Base-by-base conservation (phyloP, 1,140 invertebrate genomes). In the Brachionus calyciflorus region DNA sequence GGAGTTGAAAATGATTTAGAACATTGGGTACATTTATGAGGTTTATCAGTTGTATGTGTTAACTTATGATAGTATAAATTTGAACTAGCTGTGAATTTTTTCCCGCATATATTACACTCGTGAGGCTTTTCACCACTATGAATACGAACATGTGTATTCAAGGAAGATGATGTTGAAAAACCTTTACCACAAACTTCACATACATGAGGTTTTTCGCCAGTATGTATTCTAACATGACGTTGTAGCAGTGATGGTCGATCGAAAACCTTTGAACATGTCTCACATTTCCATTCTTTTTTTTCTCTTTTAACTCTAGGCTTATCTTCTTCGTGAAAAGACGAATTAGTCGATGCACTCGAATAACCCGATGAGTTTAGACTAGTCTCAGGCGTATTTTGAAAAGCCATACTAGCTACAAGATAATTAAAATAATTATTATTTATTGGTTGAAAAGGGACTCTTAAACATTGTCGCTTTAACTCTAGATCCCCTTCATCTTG, bases 31-130 rank as follows among this genome's bases (percentile, higher is more conserved):
- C 76, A 77, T 53, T 68, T 68, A 30, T 77, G 55, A 10, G 53
- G 76, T 21, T 77, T 63, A 12, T 55, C 76, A 17, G 21, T 77
- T 7, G 60, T 77, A 84, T 97, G 94, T 78, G 94, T 97, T 93
- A 97, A 96, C 80, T 93, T 89, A 88, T 98, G 95, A 84, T 97
- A 97, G 85, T 97, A 97, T 6, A 98, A 89, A 86, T 97, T 97
- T 21, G 93, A 95, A 73, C 91, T 93, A 40, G 94, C 94, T 0
- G 94, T 97, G 84, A 98, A 98, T 78, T 93, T 86, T 86, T 97
- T 97, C 53, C 93, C 91, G 84, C 95, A 98, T 41, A 95, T 90
- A 79, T 92, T 91, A 85, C 94, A 98, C 81, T 93, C 90, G 78
- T 96, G 93, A 24, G 94, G 92, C 92, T 88, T 97, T 79, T 87